A percentile compares a stretch with the other conserved stretches of the same genome.
Evolutionary conservation across 2,888 invertebrate species (phyloP).

Genomic region (Polydrusus tereticollis): DNA sequence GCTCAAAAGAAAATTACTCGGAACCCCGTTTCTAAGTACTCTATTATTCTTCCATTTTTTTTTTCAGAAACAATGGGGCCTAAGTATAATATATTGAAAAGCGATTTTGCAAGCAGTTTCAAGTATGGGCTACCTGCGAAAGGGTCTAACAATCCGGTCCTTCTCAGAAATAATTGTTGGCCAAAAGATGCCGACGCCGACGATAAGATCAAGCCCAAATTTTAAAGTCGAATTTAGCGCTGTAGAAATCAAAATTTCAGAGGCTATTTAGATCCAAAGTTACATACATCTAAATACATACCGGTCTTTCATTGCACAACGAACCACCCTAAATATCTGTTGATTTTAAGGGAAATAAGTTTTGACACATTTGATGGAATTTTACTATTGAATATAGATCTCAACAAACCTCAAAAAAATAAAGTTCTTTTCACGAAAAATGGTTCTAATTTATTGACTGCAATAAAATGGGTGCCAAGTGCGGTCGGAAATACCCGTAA

Average conservation of each 20-base stretch:
- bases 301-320: too few species aligned
- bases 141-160: constrained; percentile 11
- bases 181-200: constrained; percentile 7
- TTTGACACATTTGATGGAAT: too few species aligned
- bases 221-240: neutral
- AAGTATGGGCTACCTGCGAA: constrained; percentile 1
- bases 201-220: neutral
- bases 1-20: neutral
- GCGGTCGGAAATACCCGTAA: too few species aligned
- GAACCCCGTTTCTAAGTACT: neutral
- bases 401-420: too few species aligned
- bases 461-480: too few species aligned
- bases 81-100: neutral
- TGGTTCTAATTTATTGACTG: too few species aligned
- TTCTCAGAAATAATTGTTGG: constrained; percentile 6
- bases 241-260: neutral
- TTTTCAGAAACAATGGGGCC: neutral
- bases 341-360: too few species aligned
- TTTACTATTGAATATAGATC: too few species aligned
- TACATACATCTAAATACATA: too few species aligned
- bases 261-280: too few species aligned
- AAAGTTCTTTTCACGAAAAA: too few species aligned
- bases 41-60: constrained; percentile 6
- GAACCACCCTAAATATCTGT: too few species aligned
- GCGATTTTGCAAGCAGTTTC: neutral